Conservation (phyloP, 2,797 vertebrate species). For the Sebastes cheni region DNA sequence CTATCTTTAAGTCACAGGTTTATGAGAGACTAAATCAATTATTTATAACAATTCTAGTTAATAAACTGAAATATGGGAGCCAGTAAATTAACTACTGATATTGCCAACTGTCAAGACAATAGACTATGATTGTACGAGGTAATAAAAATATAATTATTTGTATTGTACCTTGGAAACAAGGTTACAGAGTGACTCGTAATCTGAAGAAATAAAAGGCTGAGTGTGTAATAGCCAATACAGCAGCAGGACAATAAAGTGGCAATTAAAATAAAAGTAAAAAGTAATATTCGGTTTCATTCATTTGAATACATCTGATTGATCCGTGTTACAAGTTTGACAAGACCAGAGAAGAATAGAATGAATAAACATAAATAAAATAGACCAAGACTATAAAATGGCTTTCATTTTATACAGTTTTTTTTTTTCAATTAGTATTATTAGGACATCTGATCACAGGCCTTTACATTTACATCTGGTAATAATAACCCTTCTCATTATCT, state of each 20-base stretch:
- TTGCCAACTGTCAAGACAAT: background rate
- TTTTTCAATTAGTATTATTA: too few species aligned
- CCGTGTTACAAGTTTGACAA: too few species aligned
- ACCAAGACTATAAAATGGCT: background rate
- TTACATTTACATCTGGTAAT: too few species aligned
- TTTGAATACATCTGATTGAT: background rate
- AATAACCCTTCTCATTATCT: too few species aligned
- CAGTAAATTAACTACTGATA: background rate
- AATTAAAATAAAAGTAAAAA: background rate
- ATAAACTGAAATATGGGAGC: constrained; percentile 15
- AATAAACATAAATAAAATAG: background rate
- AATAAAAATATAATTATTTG: background rate
- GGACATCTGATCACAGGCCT: too few species aligned
- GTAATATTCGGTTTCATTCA: background rate
- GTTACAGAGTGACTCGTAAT: background rate
- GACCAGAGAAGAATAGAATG: background rate
- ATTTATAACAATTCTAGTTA: constrained; percentile 17
- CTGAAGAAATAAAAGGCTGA: background rate
- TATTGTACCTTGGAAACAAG: background rate
- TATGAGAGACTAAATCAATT: constrained; percentile 23
- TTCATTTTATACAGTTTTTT: background rate
- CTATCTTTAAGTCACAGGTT: background rate
- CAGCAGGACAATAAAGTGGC: background rate
- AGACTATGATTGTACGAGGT: background rate
- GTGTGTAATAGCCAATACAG: background rate